A percentile compares a stretch with the other conserved stretches of the same genome.
Conservation (phyloP, 1,140 invertebrate genomes). For the Thereuonema tuberculata region DNA sequence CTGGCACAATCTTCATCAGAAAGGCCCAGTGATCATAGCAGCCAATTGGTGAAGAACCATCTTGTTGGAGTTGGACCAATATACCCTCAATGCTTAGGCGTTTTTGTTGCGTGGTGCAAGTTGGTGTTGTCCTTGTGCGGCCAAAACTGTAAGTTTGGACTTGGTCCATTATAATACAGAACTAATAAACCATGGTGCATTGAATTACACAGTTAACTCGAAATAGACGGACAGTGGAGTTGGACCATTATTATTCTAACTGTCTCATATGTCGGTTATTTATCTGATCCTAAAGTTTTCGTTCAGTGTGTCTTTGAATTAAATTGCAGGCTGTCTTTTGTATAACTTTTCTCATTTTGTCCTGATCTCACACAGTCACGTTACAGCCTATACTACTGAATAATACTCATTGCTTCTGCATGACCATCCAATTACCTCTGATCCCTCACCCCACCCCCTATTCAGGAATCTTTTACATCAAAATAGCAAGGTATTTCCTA, state of each 20-base stretch:
- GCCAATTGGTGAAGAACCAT: not conserved
- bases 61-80: not conserved
- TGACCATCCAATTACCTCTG: too few species aligned
- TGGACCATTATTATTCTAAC: conserved; percentile 1
- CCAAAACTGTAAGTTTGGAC: not conserved
- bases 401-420: too few species aligned
- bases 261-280: conserved; percentile 22
- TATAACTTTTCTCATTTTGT: too few species aligned
- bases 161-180: not conserved
- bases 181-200: not conserved
- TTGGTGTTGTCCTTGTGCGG: not conserved
- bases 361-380: too few species aligned
- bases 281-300: too few species aligned
- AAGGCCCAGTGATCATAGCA: not conserved
- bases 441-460: too few species aligned
- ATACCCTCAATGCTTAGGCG: not conserved
- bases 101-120: not conserved
- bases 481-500: too few species aligned
- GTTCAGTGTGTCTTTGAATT: too few species aligned
- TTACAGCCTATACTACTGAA: too few species aligned
- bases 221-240: not conserved
- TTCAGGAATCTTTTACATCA: too few species aligned
- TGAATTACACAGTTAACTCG: not conserved
- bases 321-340: too few species aligned
- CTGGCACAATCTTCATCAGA: not conserved